Percentiles rank a stretch among this genome's conserved stretches.
Conservation (phyloP, 2,888 invertebrate genomes). For the Escarpia spicata region DNA sequence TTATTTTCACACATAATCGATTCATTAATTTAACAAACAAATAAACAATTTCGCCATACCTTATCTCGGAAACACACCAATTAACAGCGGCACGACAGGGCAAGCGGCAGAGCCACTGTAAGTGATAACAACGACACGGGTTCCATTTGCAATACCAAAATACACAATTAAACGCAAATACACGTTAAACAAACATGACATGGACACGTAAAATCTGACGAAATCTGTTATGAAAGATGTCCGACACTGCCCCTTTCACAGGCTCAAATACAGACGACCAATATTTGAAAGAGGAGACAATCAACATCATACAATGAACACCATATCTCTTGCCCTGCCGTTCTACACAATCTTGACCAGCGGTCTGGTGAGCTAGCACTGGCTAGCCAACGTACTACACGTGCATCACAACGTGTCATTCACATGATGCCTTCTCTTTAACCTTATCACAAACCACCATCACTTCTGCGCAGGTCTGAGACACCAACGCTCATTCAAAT, state of each 20-base stretch:
- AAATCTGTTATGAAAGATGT: not conserved
- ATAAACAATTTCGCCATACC: not conserved
- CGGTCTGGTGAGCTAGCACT: not conserved
- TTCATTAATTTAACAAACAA: slow-evolving; percentile 16
- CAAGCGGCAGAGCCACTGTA: not conserved
- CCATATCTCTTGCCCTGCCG: not conserved
- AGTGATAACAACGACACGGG: not conserved
- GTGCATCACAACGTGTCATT: not conserved
- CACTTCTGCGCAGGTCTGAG: not conserved
- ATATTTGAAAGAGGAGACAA: not conserved
- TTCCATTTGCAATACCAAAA: not conserved
- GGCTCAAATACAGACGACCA: not conserved
- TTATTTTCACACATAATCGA: slow-evolving; percentile 6
- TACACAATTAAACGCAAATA: not conserved
- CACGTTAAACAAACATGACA: not conserved
- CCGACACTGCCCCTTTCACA: not conserved
- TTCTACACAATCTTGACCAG: not conserved
- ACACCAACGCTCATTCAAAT: not conserved
- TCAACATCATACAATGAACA: not conserved
- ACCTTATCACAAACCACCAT: not conserved
- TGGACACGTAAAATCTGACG: not conserved
- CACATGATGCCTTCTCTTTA: not conserved
- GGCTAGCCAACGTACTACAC: not conserved
- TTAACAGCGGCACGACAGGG: not conserved
- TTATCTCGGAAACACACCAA: not conserved